phyloP scores from a whole-genome alignment of 2,888 invertebrate genomes.

The Xanthorhoe designata region DNA sequence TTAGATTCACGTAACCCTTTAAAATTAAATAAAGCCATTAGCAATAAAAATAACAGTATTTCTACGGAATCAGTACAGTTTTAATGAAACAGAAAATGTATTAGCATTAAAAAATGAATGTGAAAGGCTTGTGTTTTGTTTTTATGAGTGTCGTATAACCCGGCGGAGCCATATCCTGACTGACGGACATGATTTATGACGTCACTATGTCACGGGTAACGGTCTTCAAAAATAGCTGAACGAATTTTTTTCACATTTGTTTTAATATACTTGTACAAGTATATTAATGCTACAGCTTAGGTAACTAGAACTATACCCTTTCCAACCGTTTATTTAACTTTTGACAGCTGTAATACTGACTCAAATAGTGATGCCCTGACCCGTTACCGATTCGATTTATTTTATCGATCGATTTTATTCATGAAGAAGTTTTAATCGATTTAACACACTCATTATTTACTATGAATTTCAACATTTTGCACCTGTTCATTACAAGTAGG shows the following conservation, averaged over 20 bases:
- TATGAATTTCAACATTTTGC: too few relatives aligned
- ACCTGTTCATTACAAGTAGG: too few relatives aligned
- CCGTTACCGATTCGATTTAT: too few relatives aligned
- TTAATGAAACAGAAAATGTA: slow-evolving; percentile 8
- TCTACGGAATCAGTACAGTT: not conserved
- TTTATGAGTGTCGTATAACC: slow-evolving; percentile 31
- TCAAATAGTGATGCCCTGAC: too few relatives aligned
- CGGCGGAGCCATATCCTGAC: slow-evolving; percentile 10
- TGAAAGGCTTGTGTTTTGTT: slow-evolving; percentile 15
- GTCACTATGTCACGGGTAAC: slow-evolving; percentile 7
- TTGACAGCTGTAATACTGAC: too few relatives aligned
- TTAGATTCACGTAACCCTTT: too few relatives aligned
- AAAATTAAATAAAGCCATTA: not conserved
- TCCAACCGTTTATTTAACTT: too few relatives aligned
- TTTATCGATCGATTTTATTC: too few relatives aligned
- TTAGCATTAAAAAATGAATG: slow-evolving; percentile 16
- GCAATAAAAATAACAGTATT: not conserved
- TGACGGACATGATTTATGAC: slow-evolving; percentile 22
- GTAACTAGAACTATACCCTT: too few relatives aligned
- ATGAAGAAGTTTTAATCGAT: too few relatives aligned
- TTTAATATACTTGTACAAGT: not conserved
- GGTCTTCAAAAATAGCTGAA: slow-evolving; percentile 6
- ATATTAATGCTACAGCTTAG: too few relatives aligned
- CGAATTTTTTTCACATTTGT: not conserved
- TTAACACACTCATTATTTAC: too few relatives aligned